Conservation (phyloP, 2,113 vertebrate genomes). For the Phodopus roborovskii region DNA sequence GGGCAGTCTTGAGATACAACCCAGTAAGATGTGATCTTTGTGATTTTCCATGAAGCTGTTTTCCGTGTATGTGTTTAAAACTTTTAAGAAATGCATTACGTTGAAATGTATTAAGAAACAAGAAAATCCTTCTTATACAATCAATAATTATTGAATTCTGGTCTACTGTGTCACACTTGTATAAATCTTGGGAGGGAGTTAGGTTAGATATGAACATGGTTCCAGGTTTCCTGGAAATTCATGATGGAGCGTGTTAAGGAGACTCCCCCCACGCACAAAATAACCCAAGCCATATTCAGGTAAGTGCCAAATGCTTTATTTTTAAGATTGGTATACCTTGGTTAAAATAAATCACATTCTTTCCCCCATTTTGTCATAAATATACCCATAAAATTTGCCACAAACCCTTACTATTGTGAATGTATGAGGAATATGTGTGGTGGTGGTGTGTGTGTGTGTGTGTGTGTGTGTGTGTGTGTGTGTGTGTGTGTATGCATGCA, state of each 20-base stretch:
- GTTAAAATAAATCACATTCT: neutral
- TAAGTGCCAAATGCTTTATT: neutral
- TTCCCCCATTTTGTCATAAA: neutral
- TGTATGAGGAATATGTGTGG: neutral
- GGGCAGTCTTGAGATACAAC: conserved; percentile 8
- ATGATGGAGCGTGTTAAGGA: neutral
- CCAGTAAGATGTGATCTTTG: neutral
- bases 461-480: neutral
- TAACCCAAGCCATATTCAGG: neutral
- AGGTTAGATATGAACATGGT: neutral
- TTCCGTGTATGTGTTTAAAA: conserved; percentile 8
- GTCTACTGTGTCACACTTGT: neutral
- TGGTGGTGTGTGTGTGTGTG: neutral
- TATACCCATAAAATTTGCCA: neutral
- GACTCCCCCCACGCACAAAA: neutral
- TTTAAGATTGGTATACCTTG: conserved; percentile 23
- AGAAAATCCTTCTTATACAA: conserved; percentile 26
- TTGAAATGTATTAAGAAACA: neutral
- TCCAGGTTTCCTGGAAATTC: conserved; percentile 46
- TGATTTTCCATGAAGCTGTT: neutral
- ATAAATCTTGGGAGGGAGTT: neutral
- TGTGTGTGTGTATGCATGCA: neutral
- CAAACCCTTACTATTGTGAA: neutral
- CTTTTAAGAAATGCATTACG: conserved; percentile 21
- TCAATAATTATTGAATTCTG: conserved; percentile 12